Base-by-base conservation (phyloP, 1,140 invertebrate species). In the Scylla paramamosain region DNA sequence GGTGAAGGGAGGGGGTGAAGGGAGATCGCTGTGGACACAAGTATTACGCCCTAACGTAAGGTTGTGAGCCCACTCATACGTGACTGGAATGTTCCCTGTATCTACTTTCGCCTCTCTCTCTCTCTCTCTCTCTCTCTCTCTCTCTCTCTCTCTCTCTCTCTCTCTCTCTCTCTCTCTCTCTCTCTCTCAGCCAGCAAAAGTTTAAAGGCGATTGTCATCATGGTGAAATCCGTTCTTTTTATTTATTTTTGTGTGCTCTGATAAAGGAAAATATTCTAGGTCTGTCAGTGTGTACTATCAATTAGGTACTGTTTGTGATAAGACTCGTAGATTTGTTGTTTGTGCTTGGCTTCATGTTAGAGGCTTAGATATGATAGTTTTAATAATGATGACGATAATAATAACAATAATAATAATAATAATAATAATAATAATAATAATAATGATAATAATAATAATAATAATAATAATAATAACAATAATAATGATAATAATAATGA, bases 41-140 rank as follows among this genome's bases (percentile, higher is more conserved):
- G 92, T 93, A 93, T 93, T 88, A 93, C 84, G 92, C 83, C 82
- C 46, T 83, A 93, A 93, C 92, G 45, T 87, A 88, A 93, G 92
- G 92, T 59, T 88, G 84, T 52, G 84, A 86, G 90, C 90, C 84
- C 83, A 46, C 84, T 93, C 83, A 84, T 86, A 93, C 92, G 92
- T 93, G 92, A 93, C 92, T 93, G 14, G 92, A 46, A 88, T 88
- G 84, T 88, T 31, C 39, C 82, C 45, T 14, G 45, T 59, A 59
- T 88, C 77, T 46, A n/a, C 82, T 86, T 12, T 83, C 48, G 31
- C 84, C 45, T 84, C 92, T 88, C 45, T 84, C 28, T 59, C 92
- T 84, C 45, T 59, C 46, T 46, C 29, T 86, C 29, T 59, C 83
- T 88, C 20, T 59, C 46, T 48, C 46, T 52, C 28, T 29, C 83